These are phyloP conservation scores for Oryctes rhinoceros DNA, from an alignment of 1,140 invertebrate genomes.

Conservation along the genomic window DNA sequence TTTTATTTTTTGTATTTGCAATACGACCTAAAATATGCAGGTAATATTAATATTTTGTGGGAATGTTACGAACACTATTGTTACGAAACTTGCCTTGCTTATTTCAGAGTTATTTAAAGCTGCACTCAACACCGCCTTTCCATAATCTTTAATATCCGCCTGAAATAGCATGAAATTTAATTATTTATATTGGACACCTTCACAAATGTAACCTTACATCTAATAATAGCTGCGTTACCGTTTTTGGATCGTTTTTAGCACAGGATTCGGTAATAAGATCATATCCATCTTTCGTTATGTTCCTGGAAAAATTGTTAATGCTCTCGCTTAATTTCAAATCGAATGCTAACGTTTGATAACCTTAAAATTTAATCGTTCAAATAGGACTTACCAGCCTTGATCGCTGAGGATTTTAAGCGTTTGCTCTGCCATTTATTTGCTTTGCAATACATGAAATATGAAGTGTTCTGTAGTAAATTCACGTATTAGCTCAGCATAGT, in stretches of 20 bases:
- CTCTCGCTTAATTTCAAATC: background rate
- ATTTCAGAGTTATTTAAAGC: conserved; percentile 69
- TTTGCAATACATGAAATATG: background rate
- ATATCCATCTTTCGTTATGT: conserved; percentile 73
- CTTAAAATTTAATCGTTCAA: conserved; percentile 32
- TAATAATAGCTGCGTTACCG: conserved; percentile 72
- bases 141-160: conserved; percentile 82
- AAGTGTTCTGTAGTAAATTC: background rate
- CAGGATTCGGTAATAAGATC: conserved; percentile 73
- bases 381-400: conserved; percentile 48
- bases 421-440: conserved; percentile 36
- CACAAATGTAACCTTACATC: conserved; percentile 70
- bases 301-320: conserved; percentile 64
- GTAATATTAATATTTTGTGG: conserved; percentile 59
- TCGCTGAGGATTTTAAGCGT: conserved; percentile 23
- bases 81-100: conserved; percentile 52
- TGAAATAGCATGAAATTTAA: conserved; percentile 61
- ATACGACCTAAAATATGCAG: conserved; percentile 71
- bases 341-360: conserved; percentile 40
- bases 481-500: background rate
- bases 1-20: conserved; percentile 88
- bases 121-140: conserved; percentile 67
- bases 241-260: conserved; percentile 68
- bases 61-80: conserved; percentile 41
- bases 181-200: conserved; percentile 40